These are phyloP conservation scores for Cordilura impudica DNA, from an alignment of 2,888 invertebrate genomes.

Conservation along the genomic window DNA sequence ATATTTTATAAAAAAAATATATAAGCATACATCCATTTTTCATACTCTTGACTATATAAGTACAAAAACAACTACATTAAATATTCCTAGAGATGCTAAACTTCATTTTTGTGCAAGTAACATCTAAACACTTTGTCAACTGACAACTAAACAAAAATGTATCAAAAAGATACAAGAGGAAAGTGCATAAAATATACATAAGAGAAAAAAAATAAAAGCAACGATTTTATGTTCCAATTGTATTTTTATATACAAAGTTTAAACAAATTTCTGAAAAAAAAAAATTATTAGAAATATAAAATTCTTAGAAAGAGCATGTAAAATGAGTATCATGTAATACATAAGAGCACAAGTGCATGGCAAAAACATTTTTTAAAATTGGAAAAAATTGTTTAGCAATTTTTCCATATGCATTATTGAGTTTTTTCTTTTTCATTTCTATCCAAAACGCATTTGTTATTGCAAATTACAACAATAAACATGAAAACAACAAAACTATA, in stretches of 20 bases:
- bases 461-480: conserved; percentile 3
- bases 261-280: no score
- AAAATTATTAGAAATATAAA: background rate
- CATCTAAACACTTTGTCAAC: background rate
- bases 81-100: background rate
- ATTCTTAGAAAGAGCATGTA: background rate
- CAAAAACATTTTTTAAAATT: background rate
- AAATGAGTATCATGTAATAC: background rate
- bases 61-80: background rate
- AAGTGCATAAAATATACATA: no score
- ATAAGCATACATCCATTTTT: no score
- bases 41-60: no score
- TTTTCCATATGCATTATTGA: background rate
- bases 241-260: no score
- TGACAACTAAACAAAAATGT: background rate
- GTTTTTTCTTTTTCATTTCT: background rate
- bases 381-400: background rate
- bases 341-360: no score
- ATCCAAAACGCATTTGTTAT: conserved; percentile 30
- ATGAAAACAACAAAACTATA: background rate
- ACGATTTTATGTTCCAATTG: no score
- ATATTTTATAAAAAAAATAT: background rate
- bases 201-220: no score
- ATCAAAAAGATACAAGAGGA: background rate
- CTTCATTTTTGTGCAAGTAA: background rate